phyloP scores from a whole-genome alignment of 2,113 vertebrate genomes.

The Columba janthina region DNA sequence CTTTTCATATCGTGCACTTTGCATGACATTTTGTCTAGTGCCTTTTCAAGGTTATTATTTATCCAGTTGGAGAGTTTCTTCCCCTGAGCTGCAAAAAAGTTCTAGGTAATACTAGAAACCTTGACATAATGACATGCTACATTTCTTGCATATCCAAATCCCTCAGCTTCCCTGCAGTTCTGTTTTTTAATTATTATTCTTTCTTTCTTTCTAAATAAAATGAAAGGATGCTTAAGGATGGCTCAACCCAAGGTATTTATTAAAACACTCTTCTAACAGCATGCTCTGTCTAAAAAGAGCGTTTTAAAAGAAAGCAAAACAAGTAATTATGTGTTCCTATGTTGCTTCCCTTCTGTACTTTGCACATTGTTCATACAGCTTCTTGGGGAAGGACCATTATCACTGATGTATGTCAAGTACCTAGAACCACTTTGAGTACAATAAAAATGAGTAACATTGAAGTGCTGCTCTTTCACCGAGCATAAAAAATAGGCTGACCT shows the following conservation, averaged over 20 bases:
- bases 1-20: conserved; percentile 18
- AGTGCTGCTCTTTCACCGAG: not conserved
- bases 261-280: not conserved
- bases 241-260: not conserved
- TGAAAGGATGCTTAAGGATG: not conserved
- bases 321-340: not conserved
- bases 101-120: conserved; percentile 36
- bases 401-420: not conserved
- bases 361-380: not conserved
- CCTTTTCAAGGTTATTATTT: conserved; percentile 47
- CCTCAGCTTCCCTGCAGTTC: conserved; percentile 8
- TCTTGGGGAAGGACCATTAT: not conserved
- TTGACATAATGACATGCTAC: conserved; percentile 39
- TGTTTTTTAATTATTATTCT: not conserved
- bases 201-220: not conserved
- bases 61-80: conserved; percentile 48
- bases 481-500: conserved; percentile 37
- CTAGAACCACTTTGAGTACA: not conserved
- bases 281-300: not conserved
- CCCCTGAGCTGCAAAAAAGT: conserved; percentile 40
- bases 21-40: not conserved
- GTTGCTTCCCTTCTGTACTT: not conserved
- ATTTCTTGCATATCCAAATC: conserved; percentile 1
- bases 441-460: conserved; percentile 35
- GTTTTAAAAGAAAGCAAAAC: not conserved